These are phyloP conservation scores for Brachypteracias leptosomus DNA, from an alignment of 2,113 vertebrate species.

Conservation along the genomic window DNA sequence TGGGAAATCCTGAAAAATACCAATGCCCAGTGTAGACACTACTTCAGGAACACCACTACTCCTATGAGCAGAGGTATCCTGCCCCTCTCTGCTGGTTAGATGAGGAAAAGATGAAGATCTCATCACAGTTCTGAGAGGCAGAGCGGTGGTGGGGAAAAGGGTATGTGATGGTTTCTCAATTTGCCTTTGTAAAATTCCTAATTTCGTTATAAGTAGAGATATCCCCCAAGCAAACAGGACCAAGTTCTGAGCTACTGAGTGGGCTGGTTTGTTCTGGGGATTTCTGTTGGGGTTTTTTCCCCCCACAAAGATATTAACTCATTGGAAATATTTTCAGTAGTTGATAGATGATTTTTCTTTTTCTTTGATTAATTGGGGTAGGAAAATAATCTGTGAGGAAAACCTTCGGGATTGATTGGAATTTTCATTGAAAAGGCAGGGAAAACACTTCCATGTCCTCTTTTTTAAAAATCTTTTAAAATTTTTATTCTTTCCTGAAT, in stretches of 20 bases:
- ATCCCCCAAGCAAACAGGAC: neutral
- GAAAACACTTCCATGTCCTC: neutral
- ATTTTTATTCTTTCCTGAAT: conserved; percentile 26
- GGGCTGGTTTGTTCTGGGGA: neutral
- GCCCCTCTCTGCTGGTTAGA: neutral
- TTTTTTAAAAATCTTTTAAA: neutral
- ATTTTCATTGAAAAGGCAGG: conserved; percentile 8
- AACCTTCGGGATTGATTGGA: neutral
- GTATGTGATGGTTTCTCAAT: neutral
- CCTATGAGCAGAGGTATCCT: neutral
- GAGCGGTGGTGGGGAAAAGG: no score
- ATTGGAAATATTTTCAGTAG: neutral
- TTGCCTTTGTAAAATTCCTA: neutral
- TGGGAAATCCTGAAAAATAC: neutral
- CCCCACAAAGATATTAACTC: neutral
- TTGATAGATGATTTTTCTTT: neutral
- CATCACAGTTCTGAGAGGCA: neutral
- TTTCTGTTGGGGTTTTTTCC: neutral
- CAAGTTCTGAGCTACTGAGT: neutral
- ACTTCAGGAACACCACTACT: neutral
- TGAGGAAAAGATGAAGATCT: neutral
- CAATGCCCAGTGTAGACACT: neutral
- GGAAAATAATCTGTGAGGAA: neutral
- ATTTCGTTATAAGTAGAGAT: neutral
- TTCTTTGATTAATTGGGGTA: neutral